Evolutionary conservation across 2,113 vertebrate genomes (phyloP).

Genomic region (Chaetura pelagica): DNA sequence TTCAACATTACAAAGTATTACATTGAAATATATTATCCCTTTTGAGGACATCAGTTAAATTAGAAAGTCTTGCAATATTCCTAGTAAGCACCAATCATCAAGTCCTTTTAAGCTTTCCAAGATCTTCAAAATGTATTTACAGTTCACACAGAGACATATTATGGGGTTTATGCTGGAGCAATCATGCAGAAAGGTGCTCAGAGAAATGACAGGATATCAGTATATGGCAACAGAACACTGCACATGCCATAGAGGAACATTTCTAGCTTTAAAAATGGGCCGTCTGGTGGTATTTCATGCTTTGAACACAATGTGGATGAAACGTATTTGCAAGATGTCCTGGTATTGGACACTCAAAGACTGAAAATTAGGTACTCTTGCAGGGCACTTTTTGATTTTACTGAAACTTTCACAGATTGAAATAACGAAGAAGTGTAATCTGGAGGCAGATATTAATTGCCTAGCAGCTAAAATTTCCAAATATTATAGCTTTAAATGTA

Average conservation of each 20-base stretch:
- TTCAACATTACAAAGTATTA: not conserved
- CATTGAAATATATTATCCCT: not conserved
- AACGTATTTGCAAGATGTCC: not conserved
- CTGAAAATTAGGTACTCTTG: not conserved
- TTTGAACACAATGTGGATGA: not conserved
- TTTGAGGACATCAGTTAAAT: conserved; percentile 3
- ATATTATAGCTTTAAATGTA: not conserved
- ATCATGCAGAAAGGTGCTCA: conserved; percentile 40
- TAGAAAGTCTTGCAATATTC: conserved; percentile 3
- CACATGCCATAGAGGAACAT: conserved; percentile 21
- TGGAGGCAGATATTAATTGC: not conserved
- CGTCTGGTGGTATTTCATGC: not conserved
- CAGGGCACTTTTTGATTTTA: not conserved
- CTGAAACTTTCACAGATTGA: not conserved
- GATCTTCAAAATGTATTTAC: not conserved
- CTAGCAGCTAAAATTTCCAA: not conserved
- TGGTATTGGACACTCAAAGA: not conserved
- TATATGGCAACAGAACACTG: conserved; percentile 48
- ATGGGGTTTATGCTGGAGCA: not conserved
- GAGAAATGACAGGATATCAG: conserved; percentile 48
- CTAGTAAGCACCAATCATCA: not conserved
- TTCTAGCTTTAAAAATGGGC: not conserved
- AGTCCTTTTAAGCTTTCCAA: conserved; percentile 17
- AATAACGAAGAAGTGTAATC: not conserved
- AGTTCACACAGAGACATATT: not conserved